Percentiles rank a stretch among this genome's conserved stretches.
Evolutionary conservation across 2,797 vertebrate species (phyloP).

Genomic region (Typhlichthys subterraneus): DNA sequence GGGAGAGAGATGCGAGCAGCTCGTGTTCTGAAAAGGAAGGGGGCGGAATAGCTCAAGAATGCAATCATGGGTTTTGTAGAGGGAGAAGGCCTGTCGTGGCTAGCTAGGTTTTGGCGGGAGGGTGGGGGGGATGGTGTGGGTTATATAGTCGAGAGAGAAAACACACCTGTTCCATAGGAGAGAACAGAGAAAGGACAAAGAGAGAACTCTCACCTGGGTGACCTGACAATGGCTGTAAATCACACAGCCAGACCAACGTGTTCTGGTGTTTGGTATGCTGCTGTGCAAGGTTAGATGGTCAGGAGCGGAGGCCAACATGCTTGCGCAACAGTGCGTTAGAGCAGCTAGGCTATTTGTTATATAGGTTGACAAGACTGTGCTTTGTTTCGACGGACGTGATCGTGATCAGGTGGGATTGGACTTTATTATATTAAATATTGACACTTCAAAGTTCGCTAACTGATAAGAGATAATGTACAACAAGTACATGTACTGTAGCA

Average conservation of each 20-base stretch:
- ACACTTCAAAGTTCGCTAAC: too few relatives aligned
- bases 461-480: too few relatives aligned
- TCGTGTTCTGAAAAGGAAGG: constrained; percentile 59
- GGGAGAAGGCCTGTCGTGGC: constrained; percentile 68
- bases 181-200: constrained; percentile 34
- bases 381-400: too few relatives aligned
- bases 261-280: constrained; percentile 13
- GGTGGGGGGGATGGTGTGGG: constrained; percentile 21
- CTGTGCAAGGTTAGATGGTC: constrained; percentile 17
- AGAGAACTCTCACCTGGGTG: constrained; percentile 51
- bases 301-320: not conserved
- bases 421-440: too few relatives aligned
- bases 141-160: constrained; percentile 48
- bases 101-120: constrained; percentile 48
- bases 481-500: constrained; percentile 21
- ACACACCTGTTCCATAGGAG: constrained; percentile 63
- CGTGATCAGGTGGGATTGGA: too few relatives aligned
- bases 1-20: constrained; percentile 59
- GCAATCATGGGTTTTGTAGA: constrained; percentile 71
- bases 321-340: not conserved
- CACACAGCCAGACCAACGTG: constrained; percentile 21
- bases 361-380: too few relatives aligned
- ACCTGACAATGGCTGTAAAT: constrained; percentile 46
- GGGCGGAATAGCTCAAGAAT: constrained; percentile 72
- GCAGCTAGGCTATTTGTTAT: not conserved